phyloP scores from a whole-genome alignment of 2,888 invertebrate species.

The Drosophila yooni region DNA sequence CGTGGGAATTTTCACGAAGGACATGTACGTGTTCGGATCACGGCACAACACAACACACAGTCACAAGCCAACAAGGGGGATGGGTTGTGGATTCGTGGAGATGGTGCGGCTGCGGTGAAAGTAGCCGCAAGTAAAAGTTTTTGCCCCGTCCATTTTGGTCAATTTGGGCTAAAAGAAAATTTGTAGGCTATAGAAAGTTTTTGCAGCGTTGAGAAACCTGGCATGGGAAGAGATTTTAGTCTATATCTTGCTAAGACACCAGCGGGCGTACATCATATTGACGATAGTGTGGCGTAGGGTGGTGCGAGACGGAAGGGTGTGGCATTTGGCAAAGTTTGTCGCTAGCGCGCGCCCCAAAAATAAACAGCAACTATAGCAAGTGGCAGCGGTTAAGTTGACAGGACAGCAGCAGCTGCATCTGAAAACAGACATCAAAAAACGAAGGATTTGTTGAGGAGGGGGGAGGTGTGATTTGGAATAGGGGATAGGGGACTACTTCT shows the following conservation, averaged over 20 bases:
- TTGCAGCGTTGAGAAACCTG: background rate
- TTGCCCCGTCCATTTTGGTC: slow-evolving; percentile 66
- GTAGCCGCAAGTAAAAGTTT: slow-evolving; percentile 75
- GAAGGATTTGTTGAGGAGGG: background rate
- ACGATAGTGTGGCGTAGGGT: background rate
- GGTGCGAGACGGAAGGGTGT: slow-evolving; percentile 39
- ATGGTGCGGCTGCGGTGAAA: slow-evolving; percentile 48
- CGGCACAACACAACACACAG: background rate
- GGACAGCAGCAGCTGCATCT: slow-evolving; percentile 32
- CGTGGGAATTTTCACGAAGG: slow-evolving; percentile 49
- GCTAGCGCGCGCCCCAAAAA: slow-evolving; percentile 44
- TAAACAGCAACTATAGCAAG: slow-evolving; percentile 77
- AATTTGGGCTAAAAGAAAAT: slow-evolving; percentile 79
- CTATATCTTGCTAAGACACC: slow-evolving; percentile 63
- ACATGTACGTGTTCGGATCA: slow-evolving; percentile 50
- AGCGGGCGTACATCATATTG: slow-evolving; percentile 8
- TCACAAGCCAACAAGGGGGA: background rate
- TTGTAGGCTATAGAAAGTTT: slow-evolving; percentile 77
- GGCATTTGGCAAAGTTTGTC: slow-evolving; percentile 68
- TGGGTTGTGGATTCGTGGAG: background rate
- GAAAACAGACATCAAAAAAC: background rate
- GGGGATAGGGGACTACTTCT: slow-evolving; percentile 8
- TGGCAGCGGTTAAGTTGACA: slow-evolving; percentile 77
- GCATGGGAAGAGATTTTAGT: slow-evolving; percentile 30
- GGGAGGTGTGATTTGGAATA: background rate